These are phyloP conservation scores for Achroia grisella DNA, from an alignment of 1,140 invertebrate species.

Conservation along the genomic window DNA sequence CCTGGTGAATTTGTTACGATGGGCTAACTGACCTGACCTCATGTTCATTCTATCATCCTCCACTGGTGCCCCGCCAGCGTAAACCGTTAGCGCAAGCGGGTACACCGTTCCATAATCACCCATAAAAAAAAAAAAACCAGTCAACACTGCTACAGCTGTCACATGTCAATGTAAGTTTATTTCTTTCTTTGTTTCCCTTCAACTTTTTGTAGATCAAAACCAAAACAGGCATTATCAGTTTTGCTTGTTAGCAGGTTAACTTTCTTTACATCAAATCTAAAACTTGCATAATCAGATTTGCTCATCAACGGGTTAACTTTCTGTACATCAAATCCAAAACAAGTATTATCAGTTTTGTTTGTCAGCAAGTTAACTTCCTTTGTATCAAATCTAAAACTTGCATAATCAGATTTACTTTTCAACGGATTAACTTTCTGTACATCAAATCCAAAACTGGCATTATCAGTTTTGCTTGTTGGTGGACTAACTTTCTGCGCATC, in stretches of 20 bases:
- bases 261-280: not conserved
- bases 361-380: not conserved
- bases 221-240: no score
- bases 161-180: not conserved
- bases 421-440: not conserved
- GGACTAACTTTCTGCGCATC: no score
- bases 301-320: not conserved
- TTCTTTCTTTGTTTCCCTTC: not conserved
- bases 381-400: constrained; percentile 2
- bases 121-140: no score
- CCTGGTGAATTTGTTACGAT: no score
- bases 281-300: constrained; percentile 1
- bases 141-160: constrained; percentile 3
- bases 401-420: not conserved
- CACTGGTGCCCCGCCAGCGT: no score
- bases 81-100: no score
- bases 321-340: constrained; percentile 3
- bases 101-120: no score
- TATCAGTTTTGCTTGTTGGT: no score
- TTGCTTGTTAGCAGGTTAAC: no score
- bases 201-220: no score
- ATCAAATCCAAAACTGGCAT: constrained; percentile 6
- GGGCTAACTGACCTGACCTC: no score
- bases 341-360: not conserved
- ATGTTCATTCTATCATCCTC: no score